A percentile compares a stretch with the other conserved stretches of the same genome.
phyloP scores from a whole-genome alignment of 2,888 invertebrate genomes.

The Tenthredo livida region DNA sequence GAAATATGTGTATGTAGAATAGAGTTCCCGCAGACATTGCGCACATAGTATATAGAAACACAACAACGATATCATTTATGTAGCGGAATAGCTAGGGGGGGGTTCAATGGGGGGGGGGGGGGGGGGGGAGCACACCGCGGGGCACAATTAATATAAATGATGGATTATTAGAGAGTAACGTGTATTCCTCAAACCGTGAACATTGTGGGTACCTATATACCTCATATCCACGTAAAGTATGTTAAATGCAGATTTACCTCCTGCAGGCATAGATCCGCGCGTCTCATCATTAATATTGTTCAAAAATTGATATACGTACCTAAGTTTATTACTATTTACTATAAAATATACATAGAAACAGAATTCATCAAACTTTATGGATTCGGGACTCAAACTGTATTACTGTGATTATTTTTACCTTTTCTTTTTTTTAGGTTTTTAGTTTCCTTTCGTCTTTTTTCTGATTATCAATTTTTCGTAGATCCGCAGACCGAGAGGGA shows the following conservation, averaged over 20 bases:
- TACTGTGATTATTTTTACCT: no score
- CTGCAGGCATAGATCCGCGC: neutral
- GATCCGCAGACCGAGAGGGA: neutral
- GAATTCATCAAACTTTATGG: no score
- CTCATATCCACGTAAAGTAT: neutral
- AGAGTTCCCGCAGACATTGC: neutral
- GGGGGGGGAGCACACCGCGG: conserved; percentile 62
- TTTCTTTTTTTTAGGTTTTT: no score
- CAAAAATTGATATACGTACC: no score
- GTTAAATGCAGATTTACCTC: neutral
- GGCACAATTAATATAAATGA: conserved; percentile 76
- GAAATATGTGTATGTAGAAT: neutral
- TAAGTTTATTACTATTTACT: no score
- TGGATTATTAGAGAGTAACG: conserved; percentile 67
- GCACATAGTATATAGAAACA: conserved; percentile 50
- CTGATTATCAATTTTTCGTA: neutral
- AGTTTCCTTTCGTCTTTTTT: no score
- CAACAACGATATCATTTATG: conserved; percentile 72
- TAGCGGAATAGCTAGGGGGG: conserved; percentile 56
- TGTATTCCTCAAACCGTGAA: neutral
- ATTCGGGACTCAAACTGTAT: no score
- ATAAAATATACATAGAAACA: no score
- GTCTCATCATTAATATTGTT: neutral
- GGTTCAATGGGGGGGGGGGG: neutral
- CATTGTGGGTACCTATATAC: neutral